Base-by-base conservation (phyloP, 2,888 invertebrate species). In the Agrotis puta region DNA sequence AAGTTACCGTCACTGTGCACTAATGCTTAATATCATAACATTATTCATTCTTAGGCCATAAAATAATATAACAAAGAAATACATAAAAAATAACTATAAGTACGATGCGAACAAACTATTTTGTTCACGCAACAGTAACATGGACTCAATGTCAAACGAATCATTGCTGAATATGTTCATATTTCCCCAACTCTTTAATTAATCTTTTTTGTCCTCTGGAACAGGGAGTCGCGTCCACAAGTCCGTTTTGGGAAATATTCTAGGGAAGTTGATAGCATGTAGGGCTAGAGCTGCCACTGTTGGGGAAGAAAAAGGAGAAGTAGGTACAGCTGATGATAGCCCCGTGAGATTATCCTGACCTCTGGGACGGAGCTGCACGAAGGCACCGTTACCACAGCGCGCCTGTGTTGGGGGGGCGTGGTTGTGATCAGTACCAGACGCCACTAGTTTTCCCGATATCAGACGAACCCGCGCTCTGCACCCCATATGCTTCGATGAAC, bases 401-500 rank as follows among this genome's bases (percentile, higher is more conserved):
- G 95, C 95, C 81, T 96, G 95, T 6, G 94, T 94, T 0, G 95
- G 95, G 24, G 95, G 94, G 39, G 93, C 92, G 84, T 96, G 95
- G 82, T 95, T 95, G 79, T 95, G 95, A 33, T 88, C 90, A 67
- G 95, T 94, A 1, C 92, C 93, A 0, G 94, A 94, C 2, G 93
- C 91, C 33, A 95, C 91, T 77, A 95, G 87, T 86, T 93, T 92
- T 16, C 95, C 95, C 2, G 90, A 88, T 71, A 93, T 88, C 53
- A 95, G 86, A 9, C 95, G 86, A 63, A 96, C 95, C 54, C 95
- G 87, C 51, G 95, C 95, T 56, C 93, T 85, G 83, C 95, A 95
- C 14, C 95, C 95, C 91, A 94, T 94, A 67, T 96, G 95, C 88
- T 96, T 95, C 50, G 95, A 95, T 2, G 95, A 95, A 71, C 95